A percentile compares a stretch with the other conserved stretches of the same genome.
Evolutionary conservation across 2,797 vertebrate genomes (phyloP).

Genomic region (Sarcophilus harrisii): DNA sequence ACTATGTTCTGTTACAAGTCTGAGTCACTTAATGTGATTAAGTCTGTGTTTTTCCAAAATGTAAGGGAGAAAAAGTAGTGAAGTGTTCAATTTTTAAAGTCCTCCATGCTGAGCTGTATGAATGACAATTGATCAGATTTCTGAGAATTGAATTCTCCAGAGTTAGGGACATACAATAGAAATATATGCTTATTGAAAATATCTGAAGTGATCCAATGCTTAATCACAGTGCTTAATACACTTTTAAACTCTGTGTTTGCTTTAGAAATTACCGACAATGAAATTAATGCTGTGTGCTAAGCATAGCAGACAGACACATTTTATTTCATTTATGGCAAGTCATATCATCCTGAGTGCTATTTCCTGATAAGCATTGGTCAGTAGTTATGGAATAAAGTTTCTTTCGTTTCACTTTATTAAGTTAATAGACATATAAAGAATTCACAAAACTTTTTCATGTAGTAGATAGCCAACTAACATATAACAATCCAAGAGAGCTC

Average conservation of each 20-base stretch:
- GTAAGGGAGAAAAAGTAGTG: background rate
- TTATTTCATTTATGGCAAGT: slow-evolving; percentile 66
- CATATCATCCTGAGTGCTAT: slow-evolving; percentile 14
- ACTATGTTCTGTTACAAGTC: background rate
- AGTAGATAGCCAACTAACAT: background rate
- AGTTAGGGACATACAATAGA: slow-evolving; percentile 45
- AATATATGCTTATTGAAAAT: slow-evolving; percentile 48
- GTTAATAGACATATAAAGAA: background rate
- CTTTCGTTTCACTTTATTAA: background rate
- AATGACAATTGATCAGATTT: background rate
- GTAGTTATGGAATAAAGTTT: slow-evolving; percentile 1
- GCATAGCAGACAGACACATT: slow-evolving; percentile 66
- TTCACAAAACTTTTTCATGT: background rate
- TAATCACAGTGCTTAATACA: slow-evolving; percentile 72
- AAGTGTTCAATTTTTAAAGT: background rate
- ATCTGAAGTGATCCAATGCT: slow-evolving; percentile 59
- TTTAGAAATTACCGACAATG: slow-evolving; percentile 74
- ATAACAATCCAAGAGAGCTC: background rate
- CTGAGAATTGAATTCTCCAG: background rate
- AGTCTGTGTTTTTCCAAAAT: background rate
- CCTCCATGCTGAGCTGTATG: background rate
- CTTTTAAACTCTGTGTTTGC: slow-evolving; percentile 68
- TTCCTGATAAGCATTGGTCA: slow-evolving; percentile 60
- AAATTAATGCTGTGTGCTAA: slow-evolving; percentile 72
- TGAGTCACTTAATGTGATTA: slow-evolving; percentile 5